Evolutionary conservation across 1,140 invertebrate genomes (phyloP), one percentile per base, ranked within the genome.

Genomic region (Daktulosphaira vitifoliae): DNA sequence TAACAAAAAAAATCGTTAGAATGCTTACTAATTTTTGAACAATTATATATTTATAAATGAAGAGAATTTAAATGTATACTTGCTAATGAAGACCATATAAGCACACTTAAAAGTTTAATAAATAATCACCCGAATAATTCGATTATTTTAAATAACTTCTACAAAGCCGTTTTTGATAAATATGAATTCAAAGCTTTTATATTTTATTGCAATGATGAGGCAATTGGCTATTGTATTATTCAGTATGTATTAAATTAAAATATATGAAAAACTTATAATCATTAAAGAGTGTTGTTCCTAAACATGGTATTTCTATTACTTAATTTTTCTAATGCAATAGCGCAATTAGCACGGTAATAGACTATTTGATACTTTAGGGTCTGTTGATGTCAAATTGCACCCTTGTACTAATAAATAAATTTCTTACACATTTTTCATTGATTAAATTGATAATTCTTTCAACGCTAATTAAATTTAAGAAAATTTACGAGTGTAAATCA

Each of bases 201-300:
- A 46, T 62, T 62, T 13, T 11, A 22, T 20, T 62, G 56, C 15
- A 13, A 48, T 13, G 5, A 62, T 2, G n/a, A 62, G 15, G 39
- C 56, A 0, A 48, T 62, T 62, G 56, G 56, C 1, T 62, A 62
- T 33, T 62, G 56, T 22, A 39, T 62, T 48, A 46, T 62, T 33
- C 42, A 16, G 56, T 62, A 22, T 44, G n/a, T n/a, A 11, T 44
- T 7, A n/a, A 20, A 23, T 16, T 16, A 8, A 1, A 26, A 15
- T 1, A 26, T 42, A 0, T 53, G 0, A 15, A 37, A 7, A 37
- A 37, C 5, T 7, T 37, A n/a, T 37, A 37, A 37, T 7, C 33
- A 5, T 13, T 7, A 37, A 37, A 37, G 6, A 37, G 33, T 37
- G 33, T 37, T 7, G 13, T n/a, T n/a, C 5, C 33, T 37, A 37